Evolutionary conservation across 2,888 invertebrate species (phyloP).

Genomic region (Cephus nigrinus): DNA sequence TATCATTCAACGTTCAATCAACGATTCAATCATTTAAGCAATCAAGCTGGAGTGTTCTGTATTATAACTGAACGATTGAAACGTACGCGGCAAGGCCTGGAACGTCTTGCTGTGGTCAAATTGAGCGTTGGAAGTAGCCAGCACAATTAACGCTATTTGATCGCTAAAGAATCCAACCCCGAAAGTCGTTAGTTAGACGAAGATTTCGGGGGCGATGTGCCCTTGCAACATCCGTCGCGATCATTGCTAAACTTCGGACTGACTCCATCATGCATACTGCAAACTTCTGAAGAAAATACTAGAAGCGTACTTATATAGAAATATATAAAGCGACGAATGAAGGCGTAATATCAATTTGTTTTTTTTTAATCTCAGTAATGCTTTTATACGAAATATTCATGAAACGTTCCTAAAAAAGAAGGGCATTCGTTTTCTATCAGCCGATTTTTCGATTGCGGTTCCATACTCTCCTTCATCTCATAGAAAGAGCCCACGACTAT

Average conservation of each 20-base stretch:
- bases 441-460: background rate
- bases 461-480: background rate
- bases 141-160: background rate
- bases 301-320: background rate
- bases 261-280: background rate
- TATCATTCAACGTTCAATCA: background rate
- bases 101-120: conserved; percentile 54
- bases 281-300: background rate
- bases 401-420: background rate
- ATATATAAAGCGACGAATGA: background rate
- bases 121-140: background rate
- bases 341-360: background rate
- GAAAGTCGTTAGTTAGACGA: conserved; percentile 26
- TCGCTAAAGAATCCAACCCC: background rate
- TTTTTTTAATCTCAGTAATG: background rate
- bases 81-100: conserved; percentile 56
- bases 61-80: background rate
- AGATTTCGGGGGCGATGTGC: conserved; percentile 15
- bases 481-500: background rate
- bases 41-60: background rate
- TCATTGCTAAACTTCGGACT: background rate
- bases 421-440: too few relatives aligned
- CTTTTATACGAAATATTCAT: background rate
- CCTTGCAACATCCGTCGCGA: background rate
- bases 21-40: background rate